A percentile compares a stretch with the other conserved stretches of the same genome.
Evolutionary conservation across 2,888 invertebrate species (phyloP).

Genomic region (Drosophila borborema): DNA sequence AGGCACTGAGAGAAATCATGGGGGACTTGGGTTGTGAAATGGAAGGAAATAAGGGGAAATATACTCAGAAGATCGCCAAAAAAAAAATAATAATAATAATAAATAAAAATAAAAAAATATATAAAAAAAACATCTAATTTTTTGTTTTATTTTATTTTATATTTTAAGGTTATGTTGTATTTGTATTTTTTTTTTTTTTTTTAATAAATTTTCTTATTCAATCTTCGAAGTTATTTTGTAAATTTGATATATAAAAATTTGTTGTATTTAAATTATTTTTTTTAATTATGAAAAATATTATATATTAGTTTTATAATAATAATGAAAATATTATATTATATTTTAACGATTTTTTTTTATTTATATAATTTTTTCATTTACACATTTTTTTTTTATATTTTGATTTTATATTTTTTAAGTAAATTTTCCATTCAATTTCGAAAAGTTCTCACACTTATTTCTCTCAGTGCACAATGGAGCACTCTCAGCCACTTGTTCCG

Average conservation of each 20-base stretch:
- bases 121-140: neutral
- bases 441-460: slow-evolving; percentile 1
- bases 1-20: slow-evolving; percentile 33
- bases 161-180: too few species aligned
- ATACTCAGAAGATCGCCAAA: neutral
- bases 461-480: slow-evolving; percentile 40
- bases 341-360: neutral
- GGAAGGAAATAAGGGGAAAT: neutral
- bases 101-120: too few species aligned
- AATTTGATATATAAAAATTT: too few species aligned
- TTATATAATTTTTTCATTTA: neutral
- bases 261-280: neutral
- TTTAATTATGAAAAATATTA: neutral
- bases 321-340: too few species aligned
- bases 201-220: neutral
- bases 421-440: neutral
- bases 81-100: neutral
- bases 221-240: neutral
- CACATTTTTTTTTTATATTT: neutral
- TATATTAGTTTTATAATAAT: too few species aligned
- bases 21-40: too few species aligned
- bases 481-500: slow-evolving; percentile 68
- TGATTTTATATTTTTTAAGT: neutral
- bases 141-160: too few species aligned
- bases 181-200: neutral